A percentile compares a stretch with the other conserved stretches of the same genome.
These are phyloP conservation scores for Chanos chanos DNA, from an alignment of 2,797 vertebrate genomes.

Conservation along the genomic window DNA sequence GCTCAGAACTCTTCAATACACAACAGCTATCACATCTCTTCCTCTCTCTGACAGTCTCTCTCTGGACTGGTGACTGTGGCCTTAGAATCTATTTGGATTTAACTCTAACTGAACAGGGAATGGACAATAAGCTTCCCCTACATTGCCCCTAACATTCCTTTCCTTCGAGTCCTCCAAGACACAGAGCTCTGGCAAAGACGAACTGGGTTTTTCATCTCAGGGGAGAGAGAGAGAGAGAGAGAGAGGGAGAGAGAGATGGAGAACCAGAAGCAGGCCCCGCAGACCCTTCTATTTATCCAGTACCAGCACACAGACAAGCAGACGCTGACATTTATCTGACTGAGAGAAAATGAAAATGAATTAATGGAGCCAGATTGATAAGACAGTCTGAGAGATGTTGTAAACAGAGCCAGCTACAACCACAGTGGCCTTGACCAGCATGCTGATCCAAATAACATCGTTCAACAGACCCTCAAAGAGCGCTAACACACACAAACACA, in stretches of 20 bases:
- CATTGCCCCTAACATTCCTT: no score
- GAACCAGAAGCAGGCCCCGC: conserved; percentile 13
- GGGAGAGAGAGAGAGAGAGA: background rate
- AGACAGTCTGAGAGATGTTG: no score
- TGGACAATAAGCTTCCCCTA: no score
- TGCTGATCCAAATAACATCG: conserved; percentile 53
- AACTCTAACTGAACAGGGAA: no score
- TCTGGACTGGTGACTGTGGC: no score
- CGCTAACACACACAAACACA: background rate
- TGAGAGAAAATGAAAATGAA: conserved; percentile 65
- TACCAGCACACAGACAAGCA: conserved; percentile 61
- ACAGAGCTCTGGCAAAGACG: no score
- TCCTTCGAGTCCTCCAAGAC: no score
- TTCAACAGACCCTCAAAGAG: conserved; percentile 17
- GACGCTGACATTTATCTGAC: conserved; percentile 70
- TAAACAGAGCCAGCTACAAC: conserved; percentile 49
- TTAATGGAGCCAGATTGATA: conserved; percentile 65
- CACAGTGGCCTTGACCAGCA: conserved; percentile 66
- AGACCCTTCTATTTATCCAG: conserved; percentile 61
- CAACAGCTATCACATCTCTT: no score
- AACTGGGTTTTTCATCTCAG: no score
- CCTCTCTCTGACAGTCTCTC: no score
- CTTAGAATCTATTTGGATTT: no score
- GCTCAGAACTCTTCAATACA: no score
- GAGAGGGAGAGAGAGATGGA: background rate